Conservation (phyloP, 2,888 invertebrate genomes). For the Penaeus monodon region DNA sequence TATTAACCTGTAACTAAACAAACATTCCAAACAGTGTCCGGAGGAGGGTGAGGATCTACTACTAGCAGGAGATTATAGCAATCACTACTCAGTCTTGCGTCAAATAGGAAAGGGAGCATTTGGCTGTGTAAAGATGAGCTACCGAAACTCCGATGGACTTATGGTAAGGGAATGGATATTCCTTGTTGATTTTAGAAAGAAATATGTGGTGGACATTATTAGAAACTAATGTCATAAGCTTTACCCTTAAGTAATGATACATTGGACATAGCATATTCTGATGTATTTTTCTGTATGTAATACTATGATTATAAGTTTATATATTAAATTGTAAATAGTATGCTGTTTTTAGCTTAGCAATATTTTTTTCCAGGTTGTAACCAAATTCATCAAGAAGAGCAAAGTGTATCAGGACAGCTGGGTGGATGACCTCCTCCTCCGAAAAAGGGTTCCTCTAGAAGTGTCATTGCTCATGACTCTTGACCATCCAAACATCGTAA, state of each 20-base stretch:
- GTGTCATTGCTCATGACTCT: constrained; percentile 77
- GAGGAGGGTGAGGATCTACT: constrained; percentile 31
- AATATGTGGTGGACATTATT: neutral
- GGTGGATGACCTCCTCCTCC: constrained; percentile 74
- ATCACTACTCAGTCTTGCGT: constrained; percentile 69
- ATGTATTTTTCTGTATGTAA: neutral
- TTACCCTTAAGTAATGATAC: no score
- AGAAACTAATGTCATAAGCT: no score
- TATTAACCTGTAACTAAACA: no score
- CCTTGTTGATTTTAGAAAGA: neutral
- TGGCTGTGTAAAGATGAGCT: constrained; percentile 80
- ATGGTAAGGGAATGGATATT: constrained; percentile 68
- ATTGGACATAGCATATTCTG: no score
- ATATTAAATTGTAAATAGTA: no score
- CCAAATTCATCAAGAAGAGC: constrained; percentile 80
- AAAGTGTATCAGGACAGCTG: constrained; percentile 79
- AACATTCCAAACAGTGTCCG: constrained; percentile 22
- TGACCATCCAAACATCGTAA: constrained; percentile 79
- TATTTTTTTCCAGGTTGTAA: constrained; percentile 73
- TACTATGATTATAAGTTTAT: no score
- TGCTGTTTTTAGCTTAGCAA: neutral
- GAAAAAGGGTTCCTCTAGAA: constrained; percentile 76
- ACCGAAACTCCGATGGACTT: constrained; percentile 75
- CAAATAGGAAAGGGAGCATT: constrained; percentile 82
- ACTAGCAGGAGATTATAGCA: constrained; percentile 56